A percentile compares a stretch with the other conserved stretches of the same genome.
Evolutionary conservation across 37 sponge, comb jelly and placozoan genomes (phyloP).

Genomic region (Eunapius fragilis): DNA sequence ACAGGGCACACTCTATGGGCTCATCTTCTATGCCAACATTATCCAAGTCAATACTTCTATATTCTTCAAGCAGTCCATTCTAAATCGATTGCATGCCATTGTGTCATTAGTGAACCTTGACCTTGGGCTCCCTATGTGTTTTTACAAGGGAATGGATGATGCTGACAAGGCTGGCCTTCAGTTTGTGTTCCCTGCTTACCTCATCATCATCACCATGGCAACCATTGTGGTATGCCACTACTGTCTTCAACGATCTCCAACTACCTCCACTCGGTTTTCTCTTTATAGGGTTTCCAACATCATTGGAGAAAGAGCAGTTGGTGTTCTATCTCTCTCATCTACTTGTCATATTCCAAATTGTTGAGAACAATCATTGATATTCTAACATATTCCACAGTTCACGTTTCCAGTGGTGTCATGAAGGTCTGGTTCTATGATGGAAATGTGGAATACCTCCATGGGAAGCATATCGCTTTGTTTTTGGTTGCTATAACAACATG

Average conservation of each 20-base stretch:
- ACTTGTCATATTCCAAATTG: constrained; percentile 48
- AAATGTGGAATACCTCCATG: constrained; percentile 6
- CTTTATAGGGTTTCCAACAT: background rate
- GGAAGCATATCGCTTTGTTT: constrained; percentile 5
- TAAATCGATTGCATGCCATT: constrained; percentile 19
- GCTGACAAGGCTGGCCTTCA: constrained; percentile 40
- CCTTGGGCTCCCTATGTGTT: constrained; percentile 58
- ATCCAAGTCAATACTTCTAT: constrained; percentile 29
- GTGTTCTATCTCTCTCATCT: constrained; percentile 48
- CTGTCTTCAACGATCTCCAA: background rate
- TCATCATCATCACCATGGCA: constrained; percentile 27
- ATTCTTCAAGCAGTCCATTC: background rate
- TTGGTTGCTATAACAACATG: constrained; percentile 2
- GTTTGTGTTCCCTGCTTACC: constrained; percentile 62
- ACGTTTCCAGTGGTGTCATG: background rate
- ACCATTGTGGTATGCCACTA: constrained; percentile 26
- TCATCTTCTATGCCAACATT: constrained; percentile 69
- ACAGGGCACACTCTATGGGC: constrained; percentile 48
- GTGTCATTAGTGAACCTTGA: constrained; percentile 56
- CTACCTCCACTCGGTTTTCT: too few species aligned
- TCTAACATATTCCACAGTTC: background rate
- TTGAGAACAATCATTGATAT: constrained; percentile 29
- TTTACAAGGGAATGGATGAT: constrained; percentile 69
- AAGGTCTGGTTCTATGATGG: constrained; percentile 49
- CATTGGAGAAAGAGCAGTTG: background rate